A percentile compares a stretch with the other conserved stretches of the same genome.
Evolutionary conservation across 2,888 invertebrate genomes (phyloP).

Genomic region (Drosophila antonietae): DNA sequence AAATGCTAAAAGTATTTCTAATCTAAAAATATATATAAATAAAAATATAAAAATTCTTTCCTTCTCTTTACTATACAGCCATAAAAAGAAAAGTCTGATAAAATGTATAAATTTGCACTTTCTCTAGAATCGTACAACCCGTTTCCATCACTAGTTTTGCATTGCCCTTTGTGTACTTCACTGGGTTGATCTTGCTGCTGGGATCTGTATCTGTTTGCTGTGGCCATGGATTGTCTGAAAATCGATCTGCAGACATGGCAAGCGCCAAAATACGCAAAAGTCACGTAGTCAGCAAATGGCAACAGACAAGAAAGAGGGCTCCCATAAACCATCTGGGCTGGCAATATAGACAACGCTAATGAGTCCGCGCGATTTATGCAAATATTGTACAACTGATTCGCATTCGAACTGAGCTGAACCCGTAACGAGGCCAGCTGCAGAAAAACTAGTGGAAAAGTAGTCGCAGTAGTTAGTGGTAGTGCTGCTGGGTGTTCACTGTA

Average conservation of each 20-base stretch:
- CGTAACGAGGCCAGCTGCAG: constrained; percentile 6
- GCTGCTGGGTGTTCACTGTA: constrained; percentile 50
- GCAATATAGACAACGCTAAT: constrained; percentile 74
- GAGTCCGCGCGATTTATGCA: constrained; percentile 56
- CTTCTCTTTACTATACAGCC: no score
- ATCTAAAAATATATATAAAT: neutral
- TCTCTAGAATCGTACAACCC: neutral
- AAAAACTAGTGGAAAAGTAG: neutral
- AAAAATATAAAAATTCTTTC: no score
- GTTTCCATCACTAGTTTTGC: neutral
- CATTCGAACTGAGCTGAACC: constrained; percentile 13
- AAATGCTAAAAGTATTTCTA: no score
- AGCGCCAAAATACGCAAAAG: constrained; percentile 66
- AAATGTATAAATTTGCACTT: neutral
- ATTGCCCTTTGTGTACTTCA: neutral
- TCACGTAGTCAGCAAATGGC: constrained; percentile 71
- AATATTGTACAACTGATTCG: constrained; percentile 9
- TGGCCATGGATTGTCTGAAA: constrained; percentile 56
- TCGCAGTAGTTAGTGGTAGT: neutral
- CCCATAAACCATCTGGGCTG: constrained; percentile 43
- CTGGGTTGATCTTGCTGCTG: constrained; percentile 7
- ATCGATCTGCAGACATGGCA: constrained; percentile 65
- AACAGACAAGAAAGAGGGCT: constrained; percentile 49
- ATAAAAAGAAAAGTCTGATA: neutral
- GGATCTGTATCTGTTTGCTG: constrained; percentile 57